Base-by-base conservation (phyloP, 1,140 invertebrate species). In the Thaumatotibia leucotreta region DNA sequence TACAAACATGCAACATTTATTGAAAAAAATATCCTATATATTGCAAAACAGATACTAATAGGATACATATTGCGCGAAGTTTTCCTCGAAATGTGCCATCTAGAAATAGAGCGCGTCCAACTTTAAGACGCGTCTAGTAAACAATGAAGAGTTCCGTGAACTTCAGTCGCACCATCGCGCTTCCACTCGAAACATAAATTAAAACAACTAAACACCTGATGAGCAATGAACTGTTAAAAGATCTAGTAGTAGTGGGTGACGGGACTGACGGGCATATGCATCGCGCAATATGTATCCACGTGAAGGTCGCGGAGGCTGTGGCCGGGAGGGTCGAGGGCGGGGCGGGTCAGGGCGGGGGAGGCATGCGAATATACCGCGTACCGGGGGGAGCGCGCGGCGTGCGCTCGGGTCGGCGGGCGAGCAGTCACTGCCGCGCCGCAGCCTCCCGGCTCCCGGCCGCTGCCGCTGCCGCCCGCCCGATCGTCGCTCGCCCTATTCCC, bases 381-480 rank as follows among this genome's bases (percentile, higher is more conserved):
- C 84, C 84, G 83, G 77, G 77, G 83, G 80, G 84, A 83, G 73
- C 75, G 77, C 80, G 79, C 82, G 82, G 74, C 84, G 86, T 87
- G 83, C 86, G 83, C 86, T 84, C 86, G 61, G 71, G 52, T 73
- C 84, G 81, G 75, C 86, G 84, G 83, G 80, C 81, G 80, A 66
- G 23, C 35, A 54, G 45, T 20, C 17, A 77, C 73, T 70, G 76
- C 71, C 77, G 70, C 69, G 63, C 35, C 77, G 79, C 75, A 73
- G 73, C 81, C 39, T 14, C 39, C 70, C 67, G 78, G 80, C 79
- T 82, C 81, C 70, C 27, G 52, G 45, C 4, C 33, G 79, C 80
- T 71, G 74, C 72, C 73, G 74, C 65, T 70, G 67, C 66, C 75
- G 75, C 76, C 79, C 79, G 79, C 77, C 75, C 80, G 75, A 67